Base-by-base conservation (phyloP, 2,888 invertebrate genomes). In the Eurytoma californica region DNA sequence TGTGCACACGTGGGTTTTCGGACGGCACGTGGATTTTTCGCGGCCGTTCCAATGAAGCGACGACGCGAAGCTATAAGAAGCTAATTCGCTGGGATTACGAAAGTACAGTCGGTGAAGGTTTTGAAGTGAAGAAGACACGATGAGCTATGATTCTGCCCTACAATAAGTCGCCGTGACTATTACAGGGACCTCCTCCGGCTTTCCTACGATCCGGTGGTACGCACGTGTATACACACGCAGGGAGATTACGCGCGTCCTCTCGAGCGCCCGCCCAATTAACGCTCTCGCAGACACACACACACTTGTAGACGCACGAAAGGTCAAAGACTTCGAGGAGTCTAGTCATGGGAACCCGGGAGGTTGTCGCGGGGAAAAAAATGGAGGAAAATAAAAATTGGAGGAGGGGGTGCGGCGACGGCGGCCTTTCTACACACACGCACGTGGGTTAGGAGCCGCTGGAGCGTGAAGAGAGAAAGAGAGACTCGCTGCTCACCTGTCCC, bases 401-500 rank as follows among this genome's bases (percentile, higher is more conserved):
- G 63, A 20, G 39, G 39, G 39, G 61, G 63, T 18, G 39, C 20
- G 58, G 18, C 16, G 63, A 61, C 60, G 14, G 3, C 16, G 60
- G 16, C 63, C 63, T 63, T 39, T 7, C 16, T 39, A 18, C 39
- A 47, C 39, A 39, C 3, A 12, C 63, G 30, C 16, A 18, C 16
- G 18, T 9, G 39, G 18, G 63, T n/a, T 63, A 47, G 63, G 3
- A 18, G 47, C n/a, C 63, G 63, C 47, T 63, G n/a, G 63, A 47
- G 61, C 61, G 61, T 30, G 61, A 61, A 61, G 13, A 14, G 58
- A 20, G 58, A 12, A 61, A 61, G 13, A 14, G 28, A 28, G 39
- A 28, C 61, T 61, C 67, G 74, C 49, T 74, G 61, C 76, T 39
- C 69, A 69, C 69, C 69, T 69, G 76, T 76, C 61, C 60, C 57